phyloP scores from a whole-genome alignment of 2,888 invertebrate genomes.

The Lithophane semibrunnea region DNA sequence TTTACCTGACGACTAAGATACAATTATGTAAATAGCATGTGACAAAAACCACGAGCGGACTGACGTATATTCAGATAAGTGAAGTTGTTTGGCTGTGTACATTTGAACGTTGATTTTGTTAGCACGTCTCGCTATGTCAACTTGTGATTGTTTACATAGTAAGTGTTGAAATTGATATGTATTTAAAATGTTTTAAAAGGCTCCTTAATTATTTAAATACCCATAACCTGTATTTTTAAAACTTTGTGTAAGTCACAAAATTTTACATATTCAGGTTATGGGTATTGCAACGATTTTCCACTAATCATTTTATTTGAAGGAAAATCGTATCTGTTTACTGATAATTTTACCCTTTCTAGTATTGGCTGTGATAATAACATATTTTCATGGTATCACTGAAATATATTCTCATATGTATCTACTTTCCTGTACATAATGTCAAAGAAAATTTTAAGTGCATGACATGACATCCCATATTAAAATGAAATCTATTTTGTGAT shows the following conservation, averaged over 20 bases:
- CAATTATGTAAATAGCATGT: conserved; percentile 73
- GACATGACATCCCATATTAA: background rate
- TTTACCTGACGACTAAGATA: conserved; percentile 45
- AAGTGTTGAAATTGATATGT: conserved; percentile 56
- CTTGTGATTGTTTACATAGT: conserved; percentile 42
- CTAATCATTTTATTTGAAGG: background rate
- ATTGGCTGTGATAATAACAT: too few species aligned
- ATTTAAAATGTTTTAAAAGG: conserved; percentile 1
- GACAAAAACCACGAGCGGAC: conserved; percentile 71
- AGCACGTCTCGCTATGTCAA: conserved; percentile 49
- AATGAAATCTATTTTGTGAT: conserved; percentile 1
- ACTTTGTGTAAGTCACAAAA: too few species aligned
- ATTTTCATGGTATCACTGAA: too few species aligned
- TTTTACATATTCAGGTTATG: too few species aligned
- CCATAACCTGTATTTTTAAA: too few species aligned
- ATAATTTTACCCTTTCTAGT: background rate
- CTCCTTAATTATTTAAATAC: background rate
- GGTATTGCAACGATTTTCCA: too few species aligned
- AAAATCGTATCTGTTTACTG: background rate
- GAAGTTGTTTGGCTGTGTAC: conserved; percentile 65
- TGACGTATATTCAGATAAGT: conserved; percentile 73
- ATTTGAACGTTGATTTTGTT: conserved; percentile 65
- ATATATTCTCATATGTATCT: too few species aligned
- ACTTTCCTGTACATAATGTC: background rate
- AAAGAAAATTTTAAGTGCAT: background rate